Evolutionary conservation across 1,140 invertebrate species (phyloP).

Genomic region (Homarus americanus): DNA sequence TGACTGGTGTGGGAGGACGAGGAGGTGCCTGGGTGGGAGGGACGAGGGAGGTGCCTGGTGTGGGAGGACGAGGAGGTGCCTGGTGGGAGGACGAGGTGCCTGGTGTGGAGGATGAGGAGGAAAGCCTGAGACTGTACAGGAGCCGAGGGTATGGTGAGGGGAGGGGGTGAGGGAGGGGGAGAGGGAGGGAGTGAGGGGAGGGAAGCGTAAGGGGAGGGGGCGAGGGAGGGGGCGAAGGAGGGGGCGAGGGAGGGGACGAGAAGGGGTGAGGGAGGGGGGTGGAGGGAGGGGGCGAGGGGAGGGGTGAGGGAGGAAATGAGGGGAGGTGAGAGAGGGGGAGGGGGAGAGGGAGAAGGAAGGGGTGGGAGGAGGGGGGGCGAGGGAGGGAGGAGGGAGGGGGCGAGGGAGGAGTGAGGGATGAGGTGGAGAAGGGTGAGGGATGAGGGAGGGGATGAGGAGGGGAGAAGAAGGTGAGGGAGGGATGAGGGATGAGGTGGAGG

Average conservation of each 20-base stretch:
- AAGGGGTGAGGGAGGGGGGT: not conserved
- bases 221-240: not conserved
- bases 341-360: too few species aligned
- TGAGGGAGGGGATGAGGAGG: not conserved
- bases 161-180: slow-evolving; percentile 1
- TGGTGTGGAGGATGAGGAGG: not conserved
- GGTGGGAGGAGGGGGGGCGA: too few species aligned
- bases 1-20: too few species aligned
- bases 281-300: too few species aligned
- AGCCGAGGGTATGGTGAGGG: not conserved
- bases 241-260: not conserved
- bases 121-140: not conserved
- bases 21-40: too few species aligned
- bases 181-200: not conserved
- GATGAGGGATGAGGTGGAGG: too few species aligned
- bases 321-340: too few species aligned
- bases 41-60: too few species aligned
- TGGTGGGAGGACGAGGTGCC: too few species aligned
- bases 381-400: not conserved
- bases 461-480: too few species aligned
- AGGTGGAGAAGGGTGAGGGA: not conserved
- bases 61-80: not conserved
- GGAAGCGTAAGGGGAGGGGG: not conserved
- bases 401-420: not conserved
- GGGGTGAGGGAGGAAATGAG: not conserved